Evolutionary conservation across 2,113 vertebrate genomes (phyloP).

Genomic region (Passerina amoena): DNA sequence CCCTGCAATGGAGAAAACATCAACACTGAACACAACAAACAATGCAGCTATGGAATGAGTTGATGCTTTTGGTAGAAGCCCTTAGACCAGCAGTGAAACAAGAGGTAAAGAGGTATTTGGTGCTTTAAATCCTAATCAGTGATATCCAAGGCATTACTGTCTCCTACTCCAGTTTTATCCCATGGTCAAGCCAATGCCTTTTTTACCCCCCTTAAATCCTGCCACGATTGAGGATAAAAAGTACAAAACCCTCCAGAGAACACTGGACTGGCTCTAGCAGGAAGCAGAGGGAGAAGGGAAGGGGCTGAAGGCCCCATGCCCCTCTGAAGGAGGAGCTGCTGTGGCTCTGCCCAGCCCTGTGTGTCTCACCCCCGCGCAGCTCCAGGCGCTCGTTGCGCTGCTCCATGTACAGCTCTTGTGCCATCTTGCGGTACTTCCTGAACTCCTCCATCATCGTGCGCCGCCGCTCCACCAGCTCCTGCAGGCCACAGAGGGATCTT

Average conservation of each 20-base stretch:
- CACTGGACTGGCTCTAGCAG: background rate
- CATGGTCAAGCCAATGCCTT: background rate
- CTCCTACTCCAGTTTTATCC: background rate
- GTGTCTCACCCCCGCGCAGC: conserved; percentile 85
- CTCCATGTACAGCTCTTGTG: conserved; percentile 82
- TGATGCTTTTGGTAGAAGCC: background rate
- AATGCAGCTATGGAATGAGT: background rate
- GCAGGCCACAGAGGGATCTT: background rate
- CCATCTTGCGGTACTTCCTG: conserved; percentile 85
- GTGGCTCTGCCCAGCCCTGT: rapidly evolving
- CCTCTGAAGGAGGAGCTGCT: rapidly evolving
- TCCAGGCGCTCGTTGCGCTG: conserved; percentile 89
- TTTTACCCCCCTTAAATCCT: background rate
- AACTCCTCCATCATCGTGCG: conserved; percentile 97
- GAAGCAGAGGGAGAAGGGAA: background rate
- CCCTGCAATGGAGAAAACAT: conserved; percentile 65
- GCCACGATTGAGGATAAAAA: background rate
- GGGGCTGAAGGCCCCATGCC: background rate
- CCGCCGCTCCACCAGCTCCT: conserved; percentile 87
- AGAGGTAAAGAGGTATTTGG: background rate
- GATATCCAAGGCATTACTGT: background rate
- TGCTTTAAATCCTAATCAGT: background rate
- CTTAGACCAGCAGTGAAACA: background rate
- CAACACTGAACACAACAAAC: background rate
- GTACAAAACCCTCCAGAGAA: background rate